These are phyloP conservation scores for Drosophila dives DNA, from an alignment of 2,888 invertebrate genomes.

Conservation along the genomic window DNA sequence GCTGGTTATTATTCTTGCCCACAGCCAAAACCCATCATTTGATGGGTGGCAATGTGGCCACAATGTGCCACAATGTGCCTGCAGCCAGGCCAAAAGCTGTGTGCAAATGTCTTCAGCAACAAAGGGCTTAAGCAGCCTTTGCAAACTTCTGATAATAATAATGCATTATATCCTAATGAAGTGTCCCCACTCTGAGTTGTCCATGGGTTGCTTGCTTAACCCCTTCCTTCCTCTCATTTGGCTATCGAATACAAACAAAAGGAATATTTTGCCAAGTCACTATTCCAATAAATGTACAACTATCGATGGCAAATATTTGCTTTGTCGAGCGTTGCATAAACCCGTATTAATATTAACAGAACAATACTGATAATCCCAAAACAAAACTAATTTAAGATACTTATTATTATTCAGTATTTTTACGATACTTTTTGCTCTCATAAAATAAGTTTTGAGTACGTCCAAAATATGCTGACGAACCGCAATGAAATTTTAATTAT, in stretches of 20 bases:
- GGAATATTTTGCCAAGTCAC: not conserved
- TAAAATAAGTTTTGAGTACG: not conserved
- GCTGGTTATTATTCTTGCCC: conserved; percentile 34
- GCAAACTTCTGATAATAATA: conserved; percentile 30
- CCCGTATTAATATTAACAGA: not conserved
- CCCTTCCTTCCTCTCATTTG: not conserved
- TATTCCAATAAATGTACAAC: not conserved
- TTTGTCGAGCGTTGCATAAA: not conserved
- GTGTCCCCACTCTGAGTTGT: conserved; percentile 2
- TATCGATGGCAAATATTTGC: not conserved
- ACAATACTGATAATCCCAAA: not conserved
- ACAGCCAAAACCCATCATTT: conserved; percentile 18
- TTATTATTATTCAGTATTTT: not conserved
- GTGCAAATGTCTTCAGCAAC: conserved; percentile 29
- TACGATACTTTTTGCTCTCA: not conserved
- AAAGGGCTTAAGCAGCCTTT: conserved; percentile 4
- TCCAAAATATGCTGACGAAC: not conserved
- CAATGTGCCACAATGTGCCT: conserved; percentile 30
- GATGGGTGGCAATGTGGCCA: conserved; percentile 24
- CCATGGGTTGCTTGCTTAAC: not conserved
- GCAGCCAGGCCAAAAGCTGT: conserved; percentile 8
- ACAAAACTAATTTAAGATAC: not conserved
- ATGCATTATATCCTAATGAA: conserved; percentile 13
- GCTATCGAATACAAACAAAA: not conserved
- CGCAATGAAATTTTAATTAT: not conserved